phyloP scores from a whole-genome alignment of 2,888 invertebrate genomes.

The Rotaria sp. region DNA sequence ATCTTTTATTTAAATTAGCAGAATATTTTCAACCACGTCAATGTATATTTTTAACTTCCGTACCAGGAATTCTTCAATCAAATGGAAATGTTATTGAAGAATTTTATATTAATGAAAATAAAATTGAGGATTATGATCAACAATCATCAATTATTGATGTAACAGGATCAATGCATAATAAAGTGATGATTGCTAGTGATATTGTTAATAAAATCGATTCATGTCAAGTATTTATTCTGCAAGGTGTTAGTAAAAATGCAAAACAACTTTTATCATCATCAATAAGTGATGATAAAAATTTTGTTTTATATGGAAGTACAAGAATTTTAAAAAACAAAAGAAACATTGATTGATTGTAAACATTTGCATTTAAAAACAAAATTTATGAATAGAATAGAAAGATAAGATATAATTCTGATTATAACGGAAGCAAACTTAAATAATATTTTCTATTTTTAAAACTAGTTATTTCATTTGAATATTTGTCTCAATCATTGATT shows the following conservation, averaged over 20 bases:
- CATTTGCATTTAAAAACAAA: too few species aligned
- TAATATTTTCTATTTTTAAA: too few species aligned
- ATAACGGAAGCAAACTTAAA: too few species aligned
- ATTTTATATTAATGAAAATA: background rate
- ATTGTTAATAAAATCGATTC: background rate
- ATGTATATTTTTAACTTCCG: constrained; percentile 15
- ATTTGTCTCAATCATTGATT: too few species aligned
- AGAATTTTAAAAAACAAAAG: background rate
- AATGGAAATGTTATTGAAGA: background rate
- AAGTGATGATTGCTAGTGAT: background rate
- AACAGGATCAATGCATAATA: background rate
- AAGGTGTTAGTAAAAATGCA: background rate
- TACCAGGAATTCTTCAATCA: background rate
- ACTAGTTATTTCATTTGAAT: too few species aligned
- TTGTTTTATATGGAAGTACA: background rate
- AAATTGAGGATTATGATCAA: background rate
- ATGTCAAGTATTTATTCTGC: background rate
- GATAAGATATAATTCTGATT: too few species aligned
- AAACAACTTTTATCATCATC: background rate
- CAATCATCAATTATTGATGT: background rate
- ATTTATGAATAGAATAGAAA: too few species aligned
- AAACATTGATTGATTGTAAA: too few species aligned
- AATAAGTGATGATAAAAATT: background rate
- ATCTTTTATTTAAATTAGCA: background rate
- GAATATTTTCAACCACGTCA: constrained; percentile 3